Evolutionary conservation across 1,140 invertebrate species (phyloP).

Genomic region (Meloidogyne chitwoodi): DNA sequence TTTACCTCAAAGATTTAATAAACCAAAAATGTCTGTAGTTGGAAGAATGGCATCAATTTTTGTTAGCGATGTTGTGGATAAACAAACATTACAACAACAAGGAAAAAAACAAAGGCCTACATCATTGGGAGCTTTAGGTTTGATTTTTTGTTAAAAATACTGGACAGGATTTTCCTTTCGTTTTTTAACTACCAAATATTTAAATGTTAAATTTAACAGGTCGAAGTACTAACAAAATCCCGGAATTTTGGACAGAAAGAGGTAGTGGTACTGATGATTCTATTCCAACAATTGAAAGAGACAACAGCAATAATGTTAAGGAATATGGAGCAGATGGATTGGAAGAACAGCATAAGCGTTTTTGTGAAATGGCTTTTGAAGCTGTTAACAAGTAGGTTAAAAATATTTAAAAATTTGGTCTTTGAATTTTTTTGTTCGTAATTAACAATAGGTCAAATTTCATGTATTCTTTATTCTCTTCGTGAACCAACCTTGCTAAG

Average conservation of each 20-base stretch:
- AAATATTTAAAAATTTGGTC: no score
- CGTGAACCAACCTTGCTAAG: not conserved
- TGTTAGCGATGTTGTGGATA: not conserved
- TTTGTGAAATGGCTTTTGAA: not conserved
- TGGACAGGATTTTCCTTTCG: no score
- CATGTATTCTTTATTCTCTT: no score
- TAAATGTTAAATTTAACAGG: no score
- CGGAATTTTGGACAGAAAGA: not conserved
- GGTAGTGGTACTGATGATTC: not conserved
- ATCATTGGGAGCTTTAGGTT: not conserved
- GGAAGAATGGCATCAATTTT: conserved; percentile 18
- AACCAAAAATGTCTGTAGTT: conserved; percentile 13
- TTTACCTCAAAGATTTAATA: not conserved
- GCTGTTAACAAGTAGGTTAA: not conserved
- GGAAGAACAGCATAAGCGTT: not conserved
- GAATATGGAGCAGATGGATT: not conserved
- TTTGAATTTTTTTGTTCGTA: no score
- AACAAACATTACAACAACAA: not conserved
- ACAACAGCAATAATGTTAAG: not conserved
- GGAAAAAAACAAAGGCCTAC: not conserved
- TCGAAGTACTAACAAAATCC: no score
- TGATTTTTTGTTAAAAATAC: not conserved
- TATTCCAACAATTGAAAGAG: not conserved
- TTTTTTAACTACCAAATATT: no score
- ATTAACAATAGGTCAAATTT: no score